phyloP scores from a whole-genome alignment of 2,113 vertebrate genomes.

The Carlito syrichta region DNA sequence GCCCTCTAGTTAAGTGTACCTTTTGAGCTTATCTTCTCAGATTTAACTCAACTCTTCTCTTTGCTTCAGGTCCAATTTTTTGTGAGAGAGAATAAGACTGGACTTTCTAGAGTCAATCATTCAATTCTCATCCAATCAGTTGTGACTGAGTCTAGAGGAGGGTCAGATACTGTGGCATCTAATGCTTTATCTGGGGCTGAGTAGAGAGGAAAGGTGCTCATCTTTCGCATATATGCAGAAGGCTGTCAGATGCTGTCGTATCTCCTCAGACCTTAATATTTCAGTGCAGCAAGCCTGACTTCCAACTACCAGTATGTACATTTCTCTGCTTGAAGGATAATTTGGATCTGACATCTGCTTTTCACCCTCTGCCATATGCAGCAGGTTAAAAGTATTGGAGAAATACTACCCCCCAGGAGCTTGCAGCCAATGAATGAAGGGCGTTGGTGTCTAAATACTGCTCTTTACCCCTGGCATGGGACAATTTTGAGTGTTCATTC shows the following conservation, averaged over 20 bases:
- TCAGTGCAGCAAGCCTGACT: neutral
- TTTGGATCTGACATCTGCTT: neutral
- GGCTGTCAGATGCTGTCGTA: neutral
- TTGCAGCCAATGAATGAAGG: neutral
- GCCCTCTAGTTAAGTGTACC: neutral
- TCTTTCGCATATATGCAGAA: neutral
- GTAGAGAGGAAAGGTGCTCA: neutral
- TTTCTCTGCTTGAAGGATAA: neutral
- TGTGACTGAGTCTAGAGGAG: neutral
- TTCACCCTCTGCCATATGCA: fast-evolving
- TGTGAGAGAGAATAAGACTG: neutral
- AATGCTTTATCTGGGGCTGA: neutral
- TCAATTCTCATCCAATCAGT: neutral
- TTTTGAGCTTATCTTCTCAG: neutral
- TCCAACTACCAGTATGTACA: neutral
- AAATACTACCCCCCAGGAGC: neutral
- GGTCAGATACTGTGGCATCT: neutral
- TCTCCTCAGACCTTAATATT: neutral
- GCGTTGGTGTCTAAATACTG: neutral
- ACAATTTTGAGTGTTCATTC: neutral
- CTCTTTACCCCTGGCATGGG: neutral
- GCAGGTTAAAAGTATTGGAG: neutral
- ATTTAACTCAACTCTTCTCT: neutral
- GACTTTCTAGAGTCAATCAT: neutral
- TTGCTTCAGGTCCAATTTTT: neutral